These are phyloP conservation scores for Notolabrus celidotus DNA, from an alignment of 2,797 vertebrate species.

Conservation along the genomic window DNA sequence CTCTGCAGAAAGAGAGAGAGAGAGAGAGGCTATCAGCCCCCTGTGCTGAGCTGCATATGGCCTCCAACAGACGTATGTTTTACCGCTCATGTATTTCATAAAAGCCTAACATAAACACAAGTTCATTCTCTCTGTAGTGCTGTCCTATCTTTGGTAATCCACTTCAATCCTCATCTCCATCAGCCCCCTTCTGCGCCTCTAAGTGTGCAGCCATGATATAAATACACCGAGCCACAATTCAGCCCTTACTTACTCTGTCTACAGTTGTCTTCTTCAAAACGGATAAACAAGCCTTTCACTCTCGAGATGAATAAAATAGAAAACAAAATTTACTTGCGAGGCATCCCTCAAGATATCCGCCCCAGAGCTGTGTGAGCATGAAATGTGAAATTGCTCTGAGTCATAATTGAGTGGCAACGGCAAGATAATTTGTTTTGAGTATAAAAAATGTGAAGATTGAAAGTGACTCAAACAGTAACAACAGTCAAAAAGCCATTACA, in stretches of 20 bases:
- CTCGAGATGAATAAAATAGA: constrained; percentile 44
- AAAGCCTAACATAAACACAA: constrained; percentile 54
- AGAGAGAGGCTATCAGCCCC: constrained; percentile 4
- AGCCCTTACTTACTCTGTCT: constrained; percentile 40
- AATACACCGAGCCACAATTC: constrained; percentile 49
- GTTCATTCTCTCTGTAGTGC: constrained; percentile 54
- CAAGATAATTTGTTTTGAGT: constrained; percentile 53
- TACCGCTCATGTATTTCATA: constrained; percentile 42
- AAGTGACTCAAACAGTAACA: constrained; percentile 49
- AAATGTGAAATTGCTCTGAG: constrained; percentile 57
- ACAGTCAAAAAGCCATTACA: constrained; percentile 38
- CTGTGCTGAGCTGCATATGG: constrained; percentile 48
- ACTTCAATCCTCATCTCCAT: constrained; percentile 70
- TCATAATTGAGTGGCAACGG: constrained; percentile 55
- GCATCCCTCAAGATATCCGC: constrained; percentile 33
- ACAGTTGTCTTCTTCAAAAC: constrained; percentile 47
- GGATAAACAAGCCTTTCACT: constrained; percentile 62
- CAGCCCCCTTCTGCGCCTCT: constrained; percentile 54
- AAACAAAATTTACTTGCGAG: constrained; percentile 47
- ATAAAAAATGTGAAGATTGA: constrained; percentile 16
- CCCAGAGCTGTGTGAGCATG: constrained; percentile 41
- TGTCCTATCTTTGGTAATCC: constrained; percentile 65
- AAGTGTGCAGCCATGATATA: constrained; percentile 48
- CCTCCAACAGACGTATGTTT: constrained; percentile 41
- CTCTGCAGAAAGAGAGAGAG: constrained; percentile 28